phyloP scores from a whole-genome alignment of 2,888 invertebrate species.

The Lepetodrilus schrolli region DNA sequence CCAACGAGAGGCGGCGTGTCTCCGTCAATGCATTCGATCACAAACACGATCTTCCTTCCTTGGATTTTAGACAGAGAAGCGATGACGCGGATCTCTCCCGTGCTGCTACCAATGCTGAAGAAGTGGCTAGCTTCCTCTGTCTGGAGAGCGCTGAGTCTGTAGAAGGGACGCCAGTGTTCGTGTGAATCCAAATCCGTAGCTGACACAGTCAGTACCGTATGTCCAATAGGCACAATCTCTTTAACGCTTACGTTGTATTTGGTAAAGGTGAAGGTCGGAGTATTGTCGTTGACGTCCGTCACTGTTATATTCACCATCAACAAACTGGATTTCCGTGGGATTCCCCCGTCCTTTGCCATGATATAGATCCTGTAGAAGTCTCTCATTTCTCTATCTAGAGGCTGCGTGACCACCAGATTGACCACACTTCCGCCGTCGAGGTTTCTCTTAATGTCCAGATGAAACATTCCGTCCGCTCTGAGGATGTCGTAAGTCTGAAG shows the following conservation, averaged over 20 bases:
- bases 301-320: constrained; percentile 28
- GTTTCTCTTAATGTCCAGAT: constrained; percentile 49
- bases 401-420: constrained; percentile 27
- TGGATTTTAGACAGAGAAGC: constrained; percentile 8
- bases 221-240: neutral
- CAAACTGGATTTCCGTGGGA: constrained; percentile 14
- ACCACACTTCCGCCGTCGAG: constrained; percentile 42
- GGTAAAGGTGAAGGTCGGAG: constrained; percentile 27
- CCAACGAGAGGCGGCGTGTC: neutral
- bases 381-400: constrained; percentile 38
- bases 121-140: neutral
- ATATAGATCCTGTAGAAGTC: constrained; percentile 36
- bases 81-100: constrained; percentile 28
- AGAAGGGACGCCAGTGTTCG: constrained; percentile 78
- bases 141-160: constrained; percentile 59
- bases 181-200: constrained; percentile 90
- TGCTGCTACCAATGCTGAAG: constrained; percentile 12
- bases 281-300: constrained; percentile 33
- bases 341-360: constrained; percentile 35
- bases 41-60: constrained; percentile 9
- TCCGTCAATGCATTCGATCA: constrained; percentile 15
- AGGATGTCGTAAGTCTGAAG: constrained; percentile 51
- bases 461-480: constrained; percentile 57
- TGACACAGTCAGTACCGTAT: constrained; percentile 77
- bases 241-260: constrained; percentile 19